Conservation (phyloP, 2,113 vertebrate genomes). For the Phaethon lepturus region DNA sequence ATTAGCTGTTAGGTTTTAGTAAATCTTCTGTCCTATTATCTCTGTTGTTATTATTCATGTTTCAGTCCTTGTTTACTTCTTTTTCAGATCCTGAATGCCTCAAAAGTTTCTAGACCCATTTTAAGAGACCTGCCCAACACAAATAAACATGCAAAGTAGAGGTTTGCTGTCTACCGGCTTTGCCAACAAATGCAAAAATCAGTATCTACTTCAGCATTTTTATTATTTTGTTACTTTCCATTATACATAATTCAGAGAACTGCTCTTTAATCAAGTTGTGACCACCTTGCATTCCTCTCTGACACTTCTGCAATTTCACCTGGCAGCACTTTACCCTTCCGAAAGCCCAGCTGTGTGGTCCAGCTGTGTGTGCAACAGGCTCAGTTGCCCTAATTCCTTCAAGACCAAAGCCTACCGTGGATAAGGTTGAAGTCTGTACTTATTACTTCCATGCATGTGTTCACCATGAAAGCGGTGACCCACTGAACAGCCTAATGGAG, state of each 20-base stretch:
- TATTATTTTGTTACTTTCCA: not conserved
- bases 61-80: not conserved
- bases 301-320: not conserved
- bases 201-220: not conserved
- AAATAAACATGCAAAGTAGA: not conserved
- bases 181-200: not conserved
- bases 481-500: not conserved
- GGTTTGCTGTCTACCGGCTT: not conserved
- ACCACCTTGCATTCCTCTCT: not conserved
- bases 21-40: not conserved
- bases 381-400: not conserved
- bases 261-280: not conserved
- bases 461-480: not conserved
- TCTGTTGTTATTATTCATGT: not conserved
- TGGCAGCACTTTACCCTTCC: not conserved
- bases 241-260: not conserved
- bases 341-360: not conserved
- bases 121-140: not conserved
- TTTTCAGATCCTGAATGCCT: not conserved
- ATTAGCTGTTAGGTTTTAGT: not conserved
- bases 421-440: not conserved
- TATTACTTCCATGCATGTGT: accelerated
- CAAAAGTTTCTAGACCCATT: not conserved
- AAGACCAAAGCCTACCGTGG: not conserved
- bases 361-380: not conserved